phyloP scores from a whole-genome alignment of 1,140 invertebrate species.

The Schlechtendalia chinensis region DNA sequence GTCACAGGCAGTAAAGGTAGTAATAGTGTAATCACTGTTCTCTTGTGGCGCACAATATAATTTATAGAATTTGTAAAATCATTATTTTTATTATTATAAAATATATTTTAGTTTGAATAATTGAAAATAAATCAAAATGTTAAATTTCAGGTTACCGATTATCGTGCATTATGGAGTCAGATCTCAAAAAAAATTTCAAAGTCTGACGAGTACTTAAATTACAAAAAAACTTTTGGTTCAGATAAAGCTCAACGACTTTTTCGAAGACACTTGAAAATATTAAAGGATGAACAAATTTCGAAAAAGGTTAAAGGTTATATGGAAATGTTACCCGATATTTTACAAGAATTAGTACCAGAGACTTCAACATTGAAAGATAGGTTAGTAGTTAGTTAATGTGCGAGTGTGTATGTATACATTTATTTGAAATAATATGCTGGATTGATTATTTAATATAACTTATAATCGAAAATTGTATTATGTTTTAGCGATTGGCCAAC shows the following conservation, averaged over 20 bases:
- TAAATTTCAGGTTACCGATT: slow-evolving; percentile 65
- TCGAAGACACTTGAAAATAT: slow-evolving; percentile 75
- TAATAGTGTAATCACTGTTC: no score
- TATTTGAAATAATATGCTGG: no score
- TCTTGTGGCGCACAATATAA: no score
- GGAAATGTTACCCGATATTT: slow-evolving; percentile 73
- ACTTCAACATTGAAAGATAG: slow-evolving; percentile 72
- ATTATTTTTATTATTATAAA: no score
- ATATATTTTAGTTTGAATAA: no score
- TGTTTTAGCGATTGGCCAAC: slow-evolving; percentile 78
- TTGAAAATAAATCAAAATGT: no score
- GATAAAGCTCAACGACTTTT: slow-evolving; percentile 80
- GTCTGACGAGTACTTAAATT: slow-evolving; percentile 85
- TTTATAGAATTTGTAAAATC: no score
- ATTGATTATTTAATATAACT: no score
- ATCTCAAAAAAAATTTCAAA: slow-evolving; percentile 81
- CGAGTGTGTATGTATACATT: no score
- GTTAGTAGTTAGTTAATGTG: slow-evolving; percentile 60
- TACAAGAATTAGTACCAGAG: slow-evolving; percentile 81
- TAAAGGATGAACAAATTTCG: slow-evolving; percentile 81
- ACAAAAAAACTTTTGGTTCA: slow-evolving; percentile 86
- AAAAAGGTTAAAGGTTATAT: slow-evolving; percentile 79
- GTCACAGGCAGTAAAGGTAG: no score
- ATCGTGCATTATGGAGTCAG: slow-evolving; percentile 81
- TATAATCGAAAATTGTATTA: no score